These are phyloP conservation scores for Xylocopa sonorina DNA, from an alignment of 1,140 invertebrate species.

Conservation along the genomic window DNA sequence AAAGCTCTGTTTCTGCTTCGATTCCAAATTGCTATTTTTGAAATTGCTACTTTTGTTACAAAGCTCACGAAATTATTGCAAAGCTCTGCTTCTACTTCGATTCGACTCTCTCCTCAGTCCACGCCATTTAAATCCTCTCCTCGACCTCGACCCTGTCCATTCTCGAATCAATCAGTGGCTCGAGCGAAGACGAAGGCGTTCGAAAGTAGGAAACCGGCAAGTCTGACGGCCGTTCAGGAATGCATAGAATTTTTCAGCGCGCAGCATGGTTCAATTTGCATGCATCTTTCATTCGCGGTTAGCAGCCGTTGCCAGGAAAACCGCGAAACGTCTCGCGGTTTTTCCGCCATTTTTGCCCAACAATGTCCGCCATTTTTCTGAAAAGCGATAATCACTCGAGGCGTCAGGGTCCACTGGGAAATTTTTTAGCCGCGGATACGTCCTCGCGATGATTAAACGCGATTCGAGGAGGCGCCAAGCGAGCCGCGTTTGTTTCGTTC, in stretches of 20 bases:
- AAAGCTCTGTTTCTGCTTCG: too few species aligned
- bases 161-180: background rate
- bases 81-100: too few species aligned
- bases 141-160: background rate
- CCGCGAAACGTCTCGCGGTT: slow-evolving; percentile 35
- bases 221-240: slow-evolving; percentile 41
- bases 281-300: slow-evolving; percentile 33
- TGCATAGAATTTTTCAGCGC: slow-evolving; percentile 67
- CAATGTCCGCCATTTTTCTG: background rate
- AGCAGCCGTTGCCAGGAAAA: slow-evolving; percentile 6
- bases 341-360: background rate
- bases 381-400: slow-evolving; percentile 34
- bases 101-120: too few species aligned
- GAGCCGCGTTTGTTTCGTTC: too few species aligned
- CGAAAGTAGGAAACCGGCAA: background rate
- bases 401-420: background rate
- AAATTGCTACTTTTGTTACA: too few species aligned
- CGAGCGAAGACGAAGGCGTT: background rate
- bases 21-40: too few species aligned
- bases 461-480: too few species aligned
- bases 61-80: too few species aligned
- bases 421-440: background rate
- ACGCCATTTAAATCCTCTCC: too few species aligned
- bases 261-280: slow-evolving; percentile 35
- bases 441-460: background rate